Evolutionary conservation across 2,113 vertebrate genomes (phyloP), one percentile per base, ranked within the genome.

Genomic region (Gambusia affinis): DNA sequence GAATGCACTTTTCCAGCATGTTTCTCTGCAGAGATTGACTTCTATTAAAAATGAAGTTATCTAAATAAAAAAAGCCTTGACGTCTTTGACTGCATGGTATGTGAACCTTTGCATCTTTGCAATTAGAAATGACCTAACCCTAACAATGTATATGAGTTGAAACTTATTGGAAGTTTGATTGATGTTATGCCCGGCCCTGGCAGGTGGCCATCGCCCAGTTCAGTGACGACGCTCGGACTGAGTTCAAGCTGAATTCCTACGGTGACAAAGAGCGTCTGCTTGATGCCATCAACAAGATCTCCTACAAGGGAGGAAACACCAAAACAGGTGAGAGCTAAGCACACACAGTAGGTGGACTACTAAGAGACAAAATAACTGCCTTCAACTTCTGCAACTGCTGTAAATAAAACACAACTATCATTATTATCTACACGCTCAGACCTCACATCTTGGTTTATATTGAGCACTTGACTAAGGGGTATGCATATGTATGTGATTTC

Each of bases 301-400:
- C 95, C 30, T 99, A 99, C 92, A 99, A 99, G 94, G 98, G 97
- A 84, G 98, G 98, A 80, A 99, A 99, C 88, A 99, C 97, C 64
- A 98, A 97, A 94, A 99, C 97, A 91, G 98, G 98, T 95, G 85
- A 71, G 85, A 10, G 0, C 19, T 17, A 17, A n/a, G 19, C 5
- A 27, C 0, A n/a, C 60, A 0, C 60, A 57, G 22, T 47, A 2
- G 17, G 39, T 14, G 19, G 12, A 3, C 51, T 0, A 65, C 70
- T 70, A 35, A 28, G 51, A 27, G 5, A 28, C n/a, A 30, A 33
- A 69, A 39, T 19, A 2, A 70, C 28, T 6, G 22, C 68, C 1
- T 62, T 33, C 29, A 44, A 54, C n/a, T 27, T 54, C 30, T 44
- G 12, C 0, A 3, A 57, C 67, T 63, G 71, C 54, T 29, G 44